Base-by-base conservation (phyloP, 2,888 invertebrate genomes). In the Macropis europaea region DNA sequence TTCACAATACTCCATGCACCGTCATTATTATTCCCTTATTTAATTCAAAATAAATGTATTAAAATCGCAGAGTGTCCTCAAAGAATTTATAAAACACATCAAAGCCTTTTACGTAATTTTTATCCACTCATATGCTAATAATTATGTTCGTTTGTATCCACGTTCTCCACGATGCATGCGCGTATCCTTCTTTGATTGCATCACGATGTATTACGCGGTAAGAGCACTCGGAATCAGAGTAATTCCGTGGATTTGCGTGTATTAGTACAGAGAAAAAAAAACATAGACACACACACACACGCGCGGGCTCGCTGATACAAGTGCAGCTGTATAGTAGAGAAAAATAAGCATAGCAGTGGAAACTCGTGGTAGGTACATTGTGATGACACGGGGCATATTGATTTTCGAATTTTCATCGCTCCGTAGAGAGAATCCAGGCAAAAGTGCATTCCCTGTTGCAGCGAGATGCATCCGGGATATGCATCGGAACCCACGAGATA, bases 341-440 rank as follows among this genome's bases (percentile, higher is more conserved):
- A 60, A 77, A 74, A 59, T 60, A 66, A 68, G 62, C 48, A 43
- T 54, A 64, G 53, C 77, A 53, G 13, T 40, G 64, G 62, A 60
- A 64, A 64, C 66, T n/a, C 52, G 59, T 47, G 42, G 60, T 59
- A 60, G 56, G 63, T 64, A 68, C 63, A 66, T 78, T 74, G 62
- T 57, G 67, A 81, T 54, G 74, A 68, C 70, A 71, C 60, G 45
- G 54, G 24, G 57, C 34, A 72, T 79, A 79, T 79, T 79, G 79
- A 79, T 79, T 75, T 82, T 78, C 72, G 79, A 81, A 81, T 79
- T 79, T 78, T 79, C 79, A 72, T 79, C 63, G 72, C 64, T 40
- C 61, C 57, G 50, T 36, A n/a, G 53, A 69, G 71, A 67, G 82
- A 67, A 59, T 61, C 57, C 59, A 52, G 50, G 52, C 69, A 72